A percentile compares a stretch with the other conserved stretches of the same genome.
Evolutionary conservation across 1,140 invertebrate genomes (phyloP).

Genomic region (Psix sp.): DNA sequence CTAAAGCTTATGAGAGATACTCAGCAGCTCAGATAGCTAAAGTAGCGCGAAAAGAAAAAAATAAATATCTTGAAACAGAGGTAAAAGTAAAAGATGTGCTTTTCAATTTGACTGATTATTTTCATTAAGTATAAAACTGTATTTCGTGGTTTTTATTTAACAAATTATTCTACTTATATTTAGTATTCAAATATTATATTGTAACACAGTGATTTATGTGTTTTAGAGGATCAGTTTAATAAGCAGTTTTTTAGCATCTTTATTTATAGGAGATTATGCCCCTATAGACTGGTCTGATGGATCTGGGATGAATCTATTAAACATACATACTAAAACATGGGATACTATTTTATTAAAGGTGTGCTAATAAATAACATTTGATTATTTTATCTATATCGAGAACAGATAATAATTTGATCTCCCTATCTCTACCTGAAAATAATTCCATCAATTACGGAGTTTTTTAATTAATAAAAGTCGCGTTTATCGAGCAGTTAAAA

Average conservation of each 20-base stretch:
- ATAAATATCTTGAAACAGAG: constrained; percentile 89
- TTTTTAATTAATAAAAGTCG: too few relatives aligned
- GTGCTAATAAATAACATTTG: background rate
- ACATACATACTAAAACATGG: constrained; percentile 90
- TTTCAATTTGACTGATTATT: background rate
- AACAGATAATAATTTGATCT: too few relatives aligned
- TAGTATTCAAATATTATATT: too few relatives aligned
- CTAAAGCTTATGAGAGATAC: constrained; percentile 94
- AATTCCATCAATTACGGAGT: too few relatives aligned
- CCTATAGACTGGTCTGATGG: constrained; percentile 94
- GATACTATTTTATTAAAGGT: constrained; percentile 84
- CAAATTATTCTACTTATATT: background rate
- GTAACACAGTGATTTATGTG: too few relatives aligned
- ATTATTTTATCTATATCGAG: constrained; percentile 5
- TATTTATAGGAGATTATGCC: constrained; percentile 93
- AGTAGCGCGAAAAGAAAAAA: constrained; percentile 84
- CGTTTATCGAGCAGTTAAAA: background rate
- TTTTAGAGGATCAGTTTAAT: constrained; percentile 78
- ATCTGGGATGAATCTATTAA: constrained; percentile 97
- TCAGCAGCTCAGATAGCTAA: constrained; percentile 96
- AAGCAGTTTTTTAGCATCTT: constrained; percentile 92
- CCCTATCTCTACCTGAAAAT: too few relatives aligned
- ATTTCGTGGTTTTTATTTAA: background rate
- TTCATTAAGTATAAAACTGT: too few relatives aligned
- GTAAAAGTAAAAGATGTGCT: constrained; percentile 72